phyloP scores from a whole-genome alignment of 1,140 invertebrate genomes.

The Spodoptera frugiperda region DNA sequence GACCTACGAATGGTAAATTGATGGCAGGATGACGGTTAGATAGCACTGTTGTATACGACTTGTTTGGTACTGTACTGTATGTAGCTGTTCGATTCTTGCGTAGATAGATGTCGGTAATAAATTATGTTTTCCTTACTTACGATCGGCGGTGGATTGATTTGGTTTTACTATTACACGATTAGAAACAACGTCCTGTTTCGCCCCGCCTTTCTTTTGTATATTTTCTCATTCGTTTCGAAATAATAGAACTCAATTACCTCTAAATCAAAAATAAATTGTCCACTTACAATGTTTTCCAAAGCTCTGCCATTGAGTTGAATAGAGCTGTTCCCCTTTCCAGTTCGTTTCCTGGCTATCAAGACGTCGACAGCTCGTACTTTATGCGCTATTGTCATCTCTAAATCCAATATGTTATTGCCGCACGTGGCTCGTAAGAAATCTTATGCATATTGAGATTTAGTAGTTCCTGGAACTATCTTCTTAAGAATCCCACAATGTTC shows the following conservation, averaged over 20 bases:
- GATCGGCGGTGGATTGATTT: no score
- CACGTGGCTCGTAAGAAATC: neutral
- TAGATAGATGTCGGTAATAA: neutral
- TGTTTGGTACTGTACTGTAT: neutral
- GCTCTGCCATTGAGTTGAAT: neutral
- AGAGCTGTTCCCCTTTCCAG: neutral
- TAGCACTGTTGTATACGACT: neutral
- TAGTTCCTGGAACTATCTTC: conserved; percentile 7
- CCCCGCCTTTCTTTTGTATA: no score
- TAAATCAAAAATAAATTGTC: neutral
- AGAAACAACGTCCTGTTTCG: no score
- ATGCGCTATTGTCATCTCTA: conserved; percentile 24
- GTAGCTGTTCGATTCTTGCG: neutral
- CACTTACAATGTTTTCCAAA: neutral
- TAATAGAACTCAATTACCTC: no score
- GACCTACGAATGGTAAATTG: conserved; percentile 7
- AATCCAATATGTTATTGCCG: conserved; percentile 21
- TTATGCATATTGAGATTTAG: no score
- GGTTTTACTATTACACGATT: no score
- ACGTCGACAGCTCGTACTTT: conserved; percentile 3
- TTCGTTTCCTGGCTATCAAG: conserved; percentile 10
- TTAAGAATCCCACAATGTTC: neutral
- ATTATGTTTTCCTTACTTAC: neutral
- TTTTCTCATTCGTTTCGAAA: no score
- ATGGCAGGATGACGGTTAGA: neutral